Percentiles rank a stretch among this genome's conserved stretches.
Conservation (phyloP, 1,140 invertebrate species). For the Tetragonula clypearis region DNA sequence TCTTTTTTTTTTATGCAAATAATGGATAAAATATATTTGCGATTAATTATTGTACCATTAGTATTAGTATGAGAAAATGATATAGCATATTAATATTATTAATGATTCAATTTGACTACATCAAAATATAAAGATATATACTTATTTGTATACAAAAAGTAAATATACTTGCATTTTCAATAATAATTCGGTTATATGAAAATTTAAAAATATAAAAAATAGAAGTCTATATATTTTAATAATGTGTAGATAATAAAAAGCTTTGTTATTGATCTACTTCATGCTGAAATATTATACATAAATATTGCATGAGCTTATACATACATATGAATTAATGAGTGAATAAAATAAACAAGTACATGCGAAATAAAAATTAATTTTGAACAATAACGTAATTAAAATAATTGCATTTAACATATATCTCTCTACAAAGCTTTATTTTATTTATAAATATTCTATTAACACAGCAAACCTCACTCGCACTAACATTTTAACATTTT, state of each 20-base stretch:
- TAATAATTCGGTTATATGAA: not conserved
- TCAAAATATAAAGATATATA: not conserved
- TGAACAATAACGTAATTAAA: slow-evolving; percentile 31
- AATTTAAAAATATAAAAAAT: not conserved
- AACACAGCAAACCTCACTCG: slow-evolving; percentile 80
- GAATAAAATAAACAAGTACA: slow-evolving; percentile 21
- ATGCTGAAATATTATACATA: slow-evolving; percentile 42
- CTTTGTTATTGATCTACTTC: slow-evolving; percentile 30
- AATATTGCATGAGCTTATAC: slow-evolving; percentile 19
- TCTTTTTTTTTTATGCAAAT: not conserved
- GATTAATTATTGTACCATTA: not conserved
- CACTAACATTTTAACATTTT: slow-evolving; percentile 62
- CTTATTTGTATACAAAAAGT: not conserved
- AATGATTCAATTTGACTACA: not conserved
- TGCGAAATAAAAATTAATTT: slow-evolving; percentile 23
- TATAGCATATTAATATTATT: slow-evolving; percentile 7
- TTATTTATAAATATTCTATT: slow-evolving; percentile 53
- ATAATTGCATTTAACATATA: slow-evolving; percentile 52
- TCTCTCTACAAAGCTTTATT: slow-evolving; percentile 51
- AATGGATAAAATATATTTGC: not conserved
- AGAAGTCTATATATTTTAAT: not conserved
- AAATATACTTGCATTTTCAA: not conserved
- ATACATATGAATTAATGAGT: slow-evolving; percentile 5
- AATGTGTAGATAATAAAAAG: not conserved
- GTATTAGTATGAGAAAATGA: not conserved